Evolutionary conservation across 2,113 vertebrate genomes (phyloP).

Genomic region (Tyto alba): DNA sequence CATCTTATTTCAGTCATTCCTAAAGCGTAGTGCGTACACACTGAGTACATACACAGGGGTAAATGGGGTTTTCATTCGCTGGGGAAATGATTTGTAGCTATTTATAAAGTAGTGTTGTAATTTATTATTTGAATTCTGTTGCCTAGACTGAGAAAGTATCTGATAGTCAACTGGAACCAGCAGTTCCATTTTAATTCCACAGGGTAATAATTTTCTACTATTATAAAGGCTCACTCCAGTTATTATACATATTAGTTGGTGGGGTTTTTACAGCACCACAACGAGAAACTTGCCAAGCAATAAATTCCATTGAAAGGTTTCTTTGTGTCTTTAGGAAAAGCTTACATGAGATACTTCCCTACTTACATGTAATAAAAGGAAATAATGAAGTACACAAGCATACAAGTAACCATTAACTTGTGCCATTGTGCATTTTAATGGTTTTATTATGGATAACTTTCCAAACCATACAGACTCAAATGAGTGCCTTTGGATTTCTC

Average conservation of each 20-base stretch:
- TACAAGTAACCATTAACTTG: slow-evolving; percentile 26
- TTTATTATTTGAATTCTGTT: slow-evolving; percentile 44
- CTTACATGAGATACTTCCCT: slow-evolving; percentile 47
- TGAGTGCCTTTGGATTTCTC: slow-evolving; percentile 2
- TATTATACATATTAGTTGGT: slow-evolving; percentile 25
- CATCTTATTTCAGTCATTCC: not conserved
- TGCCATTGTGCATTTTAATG: slow-evolving; percentile 26
- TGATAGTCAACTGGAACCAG: slow-evolving; percentile 37
- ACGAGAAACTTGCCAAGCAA: slow-evolving; percentile 42
- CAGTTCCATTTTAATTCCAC: slow-evolving; percentile 41
- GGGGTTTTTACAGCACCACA: slow-evolving; percentile 35
- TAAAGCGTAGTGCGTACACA: not conserved
- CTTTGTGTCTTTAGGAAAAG: slow-evolving; percentile 59
- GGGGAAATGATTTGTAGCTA: slow-evolving; percentile 40
- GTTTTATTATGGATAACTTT: slow-evolving; percentile 21
- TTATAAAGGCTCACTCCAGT: slow-evolving; percentile 31
- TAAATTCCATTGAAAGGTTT: slow-evolving; percentile 49
- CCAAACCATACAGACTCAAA: not conserved
- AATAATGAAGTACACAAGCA: slow-evolving; percentile 44
- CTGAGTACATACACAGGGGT: not conserved
- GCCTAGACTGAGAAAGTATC: slow-evolving; percentile 36
- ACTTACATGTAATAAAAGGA: slow-evolving; percentile 39
- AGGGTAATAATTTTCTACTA: slow-evolving; percentile 36
- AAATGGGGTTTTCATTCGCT: slow-evolving; percentile 6
- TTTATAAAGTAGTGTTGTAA: slow-evolving; percentile 30